Evolutionary conservation across 2,888 invertebrate genomes (phyloP), one percentile per base, ranked within the genome.

Genomic region (Cataglyphis livida): DNA sequence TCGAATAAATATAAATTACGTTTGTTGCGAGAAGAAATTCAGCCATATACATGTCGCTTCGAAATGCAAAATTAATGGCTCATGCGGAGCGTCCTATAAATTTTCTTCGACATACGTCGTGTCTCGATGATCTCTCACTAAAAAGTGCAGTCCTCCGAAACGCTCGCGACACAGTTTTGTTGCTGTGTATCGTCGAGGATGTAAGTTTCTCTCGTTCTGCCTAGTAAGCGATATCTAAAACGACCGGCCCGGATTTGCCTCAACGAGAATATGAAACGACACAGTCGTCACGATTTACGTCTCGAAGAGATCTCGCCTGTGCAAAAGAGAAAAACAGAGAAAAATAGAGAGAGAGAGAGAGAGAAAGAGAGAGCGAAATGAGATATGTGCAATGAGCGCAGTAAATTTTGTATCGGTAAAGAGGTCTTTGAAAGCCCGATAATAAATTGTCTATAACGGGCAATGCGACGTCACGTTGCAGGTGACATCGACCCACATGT

Each of bases 401-500:
- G 18, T 70, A 68, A 78, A 57, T 57, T 57, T 10, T 18, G 15
- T 59, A 41, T 78, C 59, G 57, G 12, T 21, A 35, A 68, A 44
- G 44, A 44, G 68, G 32, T 59, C 21, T 35, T 32, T 41, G 21
- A 32, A 57, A 44, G 18, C 3, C 32, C 41, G 44, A 21, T 79
- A 79, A 84, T 65, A 73, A 85, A 82, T 84, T 82, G 81, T 38
- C 61, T 57, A 9, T 21, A 57, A 64, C 70, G 51, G 68, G 10
- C 5, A 68, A 82, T 51, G 74, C 25, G 75, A 68, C 82, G 62
- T 66, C 68, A 64, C 44, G 51, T 83, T 64, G 81, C 81, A 74
- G 68, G 35, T 75, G 82, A 84, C 74, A 82, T 86, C 86, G 82
- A 81, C 61, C 82, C 65, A 61, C 38, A 70, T 41, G 82, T 87